phyloP scores from a whole-genome alignment of 2,797 vertebrate species.

The Tenualosa ilisha region DNA sequence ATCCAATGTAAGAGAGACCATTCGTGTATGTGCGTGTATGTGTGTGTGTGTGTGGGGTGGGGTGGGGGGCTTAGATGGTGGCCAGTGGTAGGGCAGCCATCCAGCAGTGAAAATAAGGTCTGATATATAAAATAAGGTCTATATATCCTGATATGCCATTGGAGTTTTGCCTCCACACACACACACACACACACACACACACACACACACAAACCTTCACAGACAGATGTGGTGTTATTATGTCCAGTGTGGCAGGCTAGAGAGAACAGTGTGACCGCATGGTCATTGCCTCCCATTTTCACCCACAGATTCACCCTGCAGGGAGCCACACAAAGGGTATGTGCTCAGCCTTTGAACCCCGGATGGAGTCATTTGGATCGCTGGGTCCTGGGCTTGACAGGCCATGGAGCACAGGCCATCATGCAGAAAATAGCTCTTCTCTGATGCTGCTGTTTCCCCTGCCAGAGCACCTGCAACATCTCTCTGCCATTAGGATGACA shows the following conservation, averaged over 20 bases:
- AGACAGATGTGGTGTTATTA: background rate
- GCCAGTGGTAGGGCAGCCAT: no score
- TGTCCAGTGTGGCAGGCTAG: background rate
- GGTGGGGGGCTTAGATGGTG: no score
- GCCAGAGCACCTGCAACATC: background rate
- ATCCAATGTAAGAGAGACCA: no score
- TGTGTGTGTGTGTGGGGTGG: no score
- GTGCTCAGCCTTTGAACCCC: conserved; percentile 2
- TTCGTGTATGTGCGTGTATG: no score
- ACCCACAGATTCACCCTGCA: background rate
- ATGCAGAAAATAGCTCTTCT: conserved; percentile 16
- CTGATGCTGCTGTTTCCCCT: background rate
- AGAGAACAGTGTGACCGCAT: background rate
- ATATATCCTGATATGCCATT: background rate
- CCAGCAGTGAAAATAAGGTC: no score
- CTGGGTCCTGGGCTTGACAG: conserved; percentile 8
- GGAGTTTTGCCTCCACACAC: background rate
- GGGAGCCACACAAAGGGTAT: background rate
- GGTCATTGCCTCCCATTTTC: conserved; percentile 1
- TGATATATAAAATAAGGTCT: no score
- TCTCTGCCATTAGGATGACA: background rate
- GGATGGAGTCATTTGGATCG: conserved; percentile 1
- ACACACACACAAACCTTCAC: background rate
- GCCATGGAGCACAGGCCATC: background rate
- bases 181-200: conserved; percentile 13